These are phyloP conservation scores for Pelobates cultripes DNA, from an alignment of 2,797 vertebrate genomes.

Conservation along the genomic window DNA sequence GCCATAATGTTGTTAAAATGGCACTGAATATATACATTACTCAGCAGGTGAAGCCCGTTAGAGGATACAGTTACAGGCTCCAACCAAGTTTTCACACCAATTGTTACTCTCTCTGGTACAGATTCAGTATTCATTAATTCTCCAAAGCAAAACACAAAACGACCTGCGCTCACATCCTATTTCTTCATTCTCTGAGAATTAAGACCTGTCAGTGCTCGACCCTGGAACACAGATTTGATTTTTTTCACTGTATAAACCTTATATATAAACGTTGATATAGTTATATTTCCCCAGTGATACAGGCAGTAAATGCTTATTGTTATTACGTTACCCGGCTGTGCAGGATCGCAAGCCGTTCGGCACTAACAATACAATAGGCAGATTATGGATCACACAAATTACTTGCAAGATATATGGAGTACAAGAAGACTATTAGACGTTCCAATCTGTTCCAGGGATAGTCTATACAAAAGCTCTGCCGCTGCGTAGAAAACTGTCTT, in stretches of 20 bases:
- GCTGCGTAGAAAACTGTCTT: background rate
- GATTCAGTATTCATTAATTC: too few species aligned
- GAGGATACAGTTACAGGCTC: too few species aligned
- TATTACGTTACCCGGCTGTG: slow-evolving; percentile 6
- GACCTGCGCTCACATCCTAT: too few species aligned
- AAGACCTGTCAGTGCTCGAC: background rate
- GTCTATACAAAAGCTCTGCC: slow-evolving; percentile 6
- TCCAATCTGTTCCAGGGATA: slow-evolving; percentile 2
- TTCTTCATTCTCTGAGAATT: background rate
- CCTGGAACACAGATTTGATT: background rate
- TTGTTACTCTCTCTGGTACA: too few species aligned
- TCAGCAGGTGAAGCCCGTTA: too few species aligned
- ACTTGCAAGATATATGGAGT: slow-evolving; percentile 1
- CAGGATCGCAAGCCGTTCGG: background rate
- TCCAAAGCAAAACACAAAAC: too few species aligned
- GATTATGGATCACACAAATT: slow-evolving; percentile 21
- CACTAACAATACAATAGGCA: slow-evolving; percentile 12
- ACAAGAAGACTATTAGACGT: background rate
- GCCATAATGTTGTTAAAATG: too few species aligned
- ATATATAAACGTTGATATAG: background rate
- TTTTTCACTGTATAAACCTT: background rate
- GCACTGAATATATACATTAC: too few species aligned
- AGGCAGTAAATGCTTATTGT: slow-evolving; percentile 1
- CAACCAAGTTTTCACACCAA: too few species aligned
- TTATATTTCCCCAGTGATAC: slow-evolving; percentile 9